Evolutionary conservation across 2,888 invertebrate species (phyloP), one percentile per base, ranked within the genome.

Genomic region (Drosophila hamatofila): DNA sequence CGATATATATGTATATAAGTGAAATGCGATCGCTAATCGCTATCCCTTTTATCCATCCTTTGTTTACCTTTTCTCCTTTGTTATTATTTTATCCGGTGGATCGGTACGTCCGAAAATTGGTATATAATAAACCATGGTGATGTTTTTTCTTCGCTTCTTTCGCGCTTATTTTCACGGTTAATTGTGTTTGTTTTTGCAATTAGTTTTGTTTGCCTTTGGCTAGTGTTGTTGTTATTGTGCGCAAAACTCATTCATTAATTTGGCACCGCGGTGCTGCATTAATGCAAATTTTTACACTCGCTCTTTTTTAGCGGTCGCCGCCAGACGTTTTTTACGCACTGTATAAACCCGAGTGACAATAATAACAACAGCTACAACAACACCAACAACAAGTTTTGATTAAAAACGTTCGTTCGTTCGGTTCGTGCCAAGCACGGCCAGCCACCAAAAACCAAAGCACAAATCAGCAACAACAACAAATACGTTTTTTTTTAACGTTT

Each of bases 61-160:
- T n/a, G 12, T 57, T 89, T 91, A 91, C 90, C 90, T 91, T 73
- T 90, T 91, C 63, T 91, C 89, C 60, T 81, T 81, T 66, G 82
- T 83, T 54, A 88, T 70, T 76, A 85, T 83, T 89, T 92, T 92
- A 82, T 93, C 93, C 72, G 93, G 93, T 44, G 93, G 92, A 27
- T 92, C 91, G 37, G 89, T 88, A 44, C 68, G 72, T 18, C 88
- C 89, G 80, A 91, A 92, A 57, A 92, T 90, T 57, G 92, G 89
- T 72, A 92, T 92, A 65, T 91, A 89, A 81, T 93, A 93, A 51
- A 93, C 93, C 92, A 93, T 93, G 76, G 67, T 75, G 52, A 41
- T 65, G 30, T 44, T 39, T 52, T 51, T 35, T 46, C 23, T 25
- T 54, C 27, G 70, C 65, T 68, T 54, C 48, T 72, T 78, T 71